Evolutionary conservation across 1,140 invertebrate species (phyloP).

Genomic region (Leucophenga varia): DNA sequence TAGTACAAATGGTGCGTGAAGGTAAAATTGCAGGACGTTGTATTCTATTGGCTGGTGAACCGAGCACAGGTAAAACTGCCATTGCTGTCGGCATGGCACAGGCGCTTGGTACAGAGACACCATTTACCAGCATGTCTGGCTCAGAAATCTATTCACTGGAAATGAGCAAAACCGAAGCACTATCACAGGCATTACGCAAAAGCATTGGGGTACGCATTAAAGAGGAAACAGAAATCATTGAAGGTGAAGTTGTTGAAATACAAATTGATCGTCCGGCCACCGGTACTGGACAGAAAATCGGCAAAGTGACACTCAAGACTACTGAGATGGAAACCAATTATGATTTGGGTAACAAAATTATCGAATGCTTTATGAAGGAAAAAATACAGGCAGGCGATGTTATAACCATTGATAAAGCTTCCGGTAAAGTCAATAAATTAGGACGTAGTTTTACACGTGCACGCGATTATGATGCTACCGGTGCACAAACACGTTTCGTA

Average conservation of each 20-base stretch:
- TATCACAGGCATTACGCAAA: constrained; percentile 96
- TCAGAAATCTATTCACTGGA: constrained; percentile 98
- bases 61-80: constrained; percentile 97
- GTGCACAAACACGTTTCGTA: constrained; percentile 90
- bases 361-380: constrained; percentile 95
- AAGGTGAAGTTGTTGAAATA: constrained; percentile 98
- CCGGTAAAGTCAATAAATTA: constrained; percentile 93
- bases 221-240: constrained; percentile 98
- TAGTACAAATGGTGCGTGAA: constrained; percentile 98
- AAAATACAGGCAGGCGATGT: constrained; percentile 97
- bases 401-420: constrained; percentile 97
- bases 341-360: constrained; percentile 98
- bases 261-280: constrained; percentile 93
- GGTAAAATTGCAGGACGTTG: constrained; percentile 97
- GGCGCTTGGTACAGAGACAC: constrained; percentile 90
- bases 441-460: constrained; percentile 95
- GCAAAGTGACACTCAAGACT: constrained; percentile 95
- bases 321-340: constrained; percentile 99
- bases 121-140: constrained; percentile 94
- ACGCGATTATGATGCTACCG: constrained; percentile 95
- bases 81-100: constrained; percentile 97
- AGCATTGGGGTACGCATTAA: constrained; percentile 98
- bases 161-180: constrained; percentile 98
- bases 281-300: constrained; percentile 85
- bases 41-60: constrained; percentile 93